These are phyloP conservation scores for Melanotaenia pygmaea DNA, from an alignment of 2,797 vertebrate species.

Conservation along the genomic window DNA sequence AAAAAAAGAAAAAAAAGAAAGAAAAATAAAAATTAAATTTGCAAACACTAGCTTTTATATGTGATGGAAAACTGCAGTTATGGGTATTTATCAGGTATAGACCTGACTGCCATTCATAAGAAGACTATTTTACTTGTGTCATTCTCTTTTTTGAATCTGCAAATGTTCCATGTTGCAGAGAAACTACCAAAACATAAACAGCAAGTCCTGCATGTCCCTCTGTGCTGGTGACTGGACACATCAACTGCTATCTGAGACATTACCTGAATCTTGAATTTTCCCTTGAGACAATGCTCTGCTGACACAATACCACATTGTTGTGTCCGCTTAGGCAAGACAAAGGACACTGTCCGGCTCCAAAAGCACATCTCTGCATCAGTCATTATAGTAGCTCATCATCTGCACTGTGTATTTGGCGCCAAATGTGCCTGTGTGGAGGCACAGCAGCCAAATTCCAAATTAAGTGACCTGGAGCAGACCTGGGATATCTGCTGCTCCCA, in stretches of 20 bases:
- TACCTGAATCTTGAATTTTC: conserved; percentile 25
- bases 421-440: conserved; percentile 61
- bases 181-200: conserved; percentile 15
- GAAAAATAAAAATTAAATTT: too few species aligned
- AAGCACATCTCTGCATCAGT: conserved; percentile 37
- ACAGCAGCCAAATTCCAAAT: conserved; percentile 68
- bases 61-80: background rate
- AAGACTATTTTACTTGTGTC: background rate
- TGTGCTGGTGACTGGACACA: conserved; percentile 17
- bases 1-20: too few species aligned
- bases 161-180: background rate
- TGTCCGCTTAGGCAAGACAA: conserved; percentile 26
- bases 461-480: conserved; percentile 67
- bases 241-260: conserved; percentile 19
- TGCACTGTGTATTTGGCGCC: conserved; percentile 47
- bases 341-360: conserved; percentile 30
- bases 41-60: background rate
- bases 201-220: background rate
- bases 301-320: conserved; percentile 48
- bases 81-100: background rate
- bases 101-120: background rate
- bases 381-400: conserved; percentile 58
- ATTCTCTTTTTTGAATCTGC: background rate
- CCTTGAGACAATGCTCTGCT: conserved; percentile 29
- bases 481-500: conserved; percentile 58